Conservation (phyloP, 2,797 vertebrate genomes). For the Pterois miles region DNA sequence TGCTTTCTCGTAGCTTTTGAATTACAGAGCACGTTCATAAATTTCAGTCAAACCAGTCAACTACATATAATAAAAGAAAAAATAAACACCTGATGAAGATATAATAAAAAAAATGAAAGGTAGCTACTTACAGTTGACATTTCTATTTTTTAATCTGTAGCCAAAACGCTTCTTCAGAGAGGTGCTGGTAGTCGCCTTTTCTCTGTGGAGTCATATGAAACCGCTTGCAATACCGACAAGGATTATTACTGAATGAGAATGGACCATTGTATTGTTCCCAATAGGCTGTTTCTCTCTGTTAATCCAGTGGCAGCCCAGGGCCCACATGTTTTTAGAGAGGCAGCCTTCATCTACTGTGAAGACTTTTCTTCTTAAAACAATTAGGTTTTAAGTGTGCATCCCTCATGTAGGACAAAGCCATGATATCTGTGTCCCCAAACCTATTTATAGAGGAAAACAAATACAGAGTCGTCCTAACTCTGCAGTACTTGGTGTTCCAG, state of each 20-base stretch:
- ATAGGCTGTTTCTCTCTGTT: conserved; percentile 78
- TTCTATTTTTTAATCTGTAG: conserved; percentile 61
- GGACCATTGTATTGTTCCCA: conserved; percentile 83
- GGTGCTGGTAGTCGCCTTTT: conserved; percentile 67
- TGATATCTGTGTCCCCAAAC: background rate
- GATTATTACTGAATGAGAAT: conserved; percentile 88
- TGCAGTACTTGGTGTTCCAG: conserved; percentile 7
- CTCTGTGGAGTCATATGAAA: conserved; percentile 89
- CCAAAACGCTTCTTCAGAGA: conserved; percentile 58
- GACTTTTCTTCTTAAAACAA: conserved; percentile 9
- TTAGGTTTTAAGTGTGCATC: background rate
- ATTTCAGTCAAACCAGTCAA: background rate
- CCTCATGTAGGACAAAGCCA: background rate
- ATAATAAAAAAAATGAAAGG: conserved; percentile 14
- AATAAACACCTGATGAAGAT: conserved; percentile 1
- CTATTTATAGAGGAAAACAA: background rate
- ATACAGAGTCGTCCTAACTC: background rate
- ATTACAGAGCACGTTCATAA: background rate
- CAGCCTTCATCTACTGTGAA: conserved; percentile 20
- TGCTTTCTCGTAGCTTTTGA: background rate
- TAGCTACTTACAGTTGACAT: conserved; percentile 81
- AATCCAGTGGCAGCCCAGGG: conserved; percentile 77
- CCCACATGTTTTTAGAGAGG: conserved; percentile 36
- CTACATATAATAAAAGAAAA: too few species aligned
- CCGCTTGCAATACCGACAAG: conserved; percentile 89